These are phyloP conservation scores for Centroberyx gerrardi DNA, from an alignment of 2,797 vertebrate species.

Conservation along the genomic window DNA sequence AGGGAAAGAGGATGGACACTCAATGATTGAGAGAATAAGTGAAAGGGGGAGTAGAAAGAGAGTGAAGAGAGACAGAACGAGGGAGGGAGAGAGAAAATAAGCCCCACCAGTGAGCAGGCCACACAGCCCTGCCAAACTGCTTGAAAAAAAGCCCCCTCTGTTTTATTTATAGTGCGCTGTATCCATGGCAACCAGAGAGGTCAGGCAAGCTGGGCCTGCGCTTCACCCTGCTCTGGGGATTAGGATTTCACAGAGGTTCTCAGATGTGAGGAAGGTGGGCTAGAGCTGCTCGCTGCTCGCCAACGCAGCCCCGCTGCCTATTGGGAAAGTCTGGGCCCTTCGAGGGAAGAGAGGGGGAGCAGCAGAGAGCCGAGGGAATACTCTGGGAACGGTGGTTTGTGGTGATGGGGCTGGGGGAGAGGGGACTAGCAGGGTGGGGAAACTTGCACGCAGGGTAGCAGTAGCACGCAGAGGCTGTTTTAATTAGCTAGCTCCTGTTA, in stretches of 20 bases:
- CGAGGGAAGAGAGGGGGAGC: conserved; percentile 61
- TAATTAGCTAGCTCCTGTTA: conserved; percentile 68
- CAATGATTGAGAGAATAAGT: conserved; percentile 72
- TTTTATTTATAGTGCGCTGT: conserved; percentile 99
- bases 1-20: conserved; percentile 60
- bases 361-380: conserved; percentile 81
- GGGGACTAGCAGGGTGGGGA: conserved; percentile 58
- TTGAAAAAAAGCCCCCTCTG: conserved; percentile 89
- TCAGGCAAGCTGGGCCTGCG: conserved; percentile 98
- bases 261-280: conserved; percentile 90
- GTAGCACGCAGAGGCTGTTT: conserved; percentile 67
- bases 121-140: conserved; percentile 92
- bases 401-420: conserved; percentile 67
- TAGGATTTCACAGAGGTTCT: conserved; percentile 95
- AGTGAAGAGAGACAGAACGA: conserved; percentile 71
- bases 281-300: conserved; percentile 80
- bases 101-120: conserved; percentile 87
- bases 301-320: conserved; percentile 80
- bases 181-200: conserved; percentile 99
- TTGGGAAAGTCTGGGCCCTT: conserved; percentile 78
- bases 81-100: conserved; percentile 81
- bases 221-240: conserved; percentile 98
- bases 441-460: conserved; percentile 37
- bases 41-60: conserved; percentile 73
- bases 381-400: conserved; percentile 78